Conservation (phyloP, 2,888 invertebrate genomes). For the Biston betularia region DNA sequence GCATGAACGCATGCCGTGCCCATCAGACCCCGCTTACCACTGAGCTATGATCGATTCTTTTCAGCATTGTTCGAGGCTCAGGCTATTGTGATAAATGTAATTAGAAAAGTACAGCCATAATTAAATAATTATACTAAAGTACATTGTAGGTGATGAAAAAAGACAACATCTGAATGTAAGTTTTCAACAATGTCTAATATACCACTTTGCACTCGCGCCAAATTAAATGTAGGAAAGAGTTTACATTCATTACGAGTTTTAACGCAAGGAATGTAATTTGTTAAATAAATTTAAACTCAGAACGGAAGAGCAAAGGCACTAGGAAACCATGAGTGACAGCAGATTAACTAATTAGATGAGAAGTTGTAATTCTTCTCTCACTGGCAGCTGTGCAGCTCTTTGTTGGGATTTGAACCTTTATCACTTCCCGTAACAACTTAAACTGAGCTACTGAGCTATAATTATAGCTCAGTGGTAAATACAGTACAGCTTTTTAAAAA, state of each 20-base stretch:
- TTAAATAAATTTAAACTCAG: slow-evolving; percentile 3
- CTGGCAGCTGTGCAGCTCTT: too few species aligned
- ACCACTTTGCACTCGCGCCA: background rate
- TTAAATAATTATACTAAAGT: background rate
- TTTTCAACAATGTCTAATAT: slow-evolving; percentile 2
- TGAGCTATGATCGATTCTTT: too few species aligned
- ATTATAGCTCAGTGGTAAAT: too few species aligned
- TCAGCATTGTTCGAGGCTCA: too few species aligned
- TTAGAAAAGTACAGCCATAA: background rate
- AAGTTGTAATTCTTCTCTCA: background rate
- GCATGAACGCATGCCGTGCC: too few species aligned
- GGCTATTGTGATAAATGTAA: too few species aligned
- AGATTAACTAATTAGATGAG: slow-evolving; percentile 3
- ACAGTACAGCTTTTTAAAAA: too few species aligned
- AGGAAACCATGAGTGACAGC: background rate
- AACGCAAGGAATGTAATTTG: slow-evolving; percentile 7
- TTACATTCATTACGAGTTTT: slow-evolving; percentile 6
- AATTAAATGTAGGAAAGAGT: slow-evolving; percentile 7
- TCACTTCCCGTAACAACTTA: too few species aligned
- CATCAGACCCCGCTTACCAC: too few species aligned
- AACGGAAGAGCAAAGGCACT: background rate
- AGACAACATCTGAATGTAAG: background rate
- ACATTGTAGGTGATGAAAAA: background rate
- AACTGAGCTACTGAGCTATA: too few species aligned
- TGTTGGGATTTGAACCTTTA: too few species aligned